Percentiles rank a stretch among this genome's conserved stretches.
Conservation (phyloP, 2,888 invertebrate species). For the Myathropa florea region DNA sequence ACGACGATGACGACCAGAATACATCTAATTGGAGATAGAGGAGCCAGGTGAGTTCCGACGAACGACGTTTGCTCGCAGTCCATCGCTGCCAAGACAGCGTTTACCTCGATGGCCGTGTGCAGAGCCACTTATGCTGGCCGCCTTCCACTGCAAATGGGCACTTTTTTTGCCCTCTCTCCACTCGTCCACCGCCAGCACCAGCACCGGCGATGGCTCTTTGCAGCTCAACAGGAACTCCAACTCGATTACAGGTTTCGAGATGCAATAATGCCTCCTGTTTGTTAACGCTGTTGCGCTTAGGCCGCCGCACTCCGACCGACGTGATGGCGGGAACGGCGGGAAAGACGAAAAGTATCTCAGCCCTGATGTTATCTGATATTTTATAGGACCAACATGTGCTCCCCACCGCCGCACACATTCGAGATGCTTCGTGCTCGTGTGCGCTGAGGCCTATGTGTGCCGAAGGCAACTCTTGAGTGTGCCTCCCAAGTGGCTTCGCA, state of each 20-base stretch:
- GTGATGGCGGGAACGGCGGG: not conserved
- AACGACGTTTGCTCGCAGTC: not conserved
- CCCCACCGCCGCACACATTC: not conserved
- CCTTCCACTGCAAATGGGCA: slow-evolving; percentile 15
- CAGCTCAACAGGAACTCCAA: slow-evolving; percentile 21
- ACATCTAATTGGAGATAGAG: slow-evolving; percentile 34
- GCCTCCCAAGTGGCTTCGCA: slow-evolving; percentile 42
- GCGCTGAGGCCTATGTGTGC: not conserved
- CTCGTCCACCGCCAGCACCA: slow-evolving; percentile 1
- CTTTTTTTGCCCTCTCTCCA: not conserved
- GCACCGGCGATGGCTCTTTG: not conserved
- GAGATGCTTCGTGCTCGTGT: not conserved
- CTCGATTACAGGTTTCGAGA: slow-evolving; percentile 52
- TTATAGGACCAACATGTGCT: slow-evolving; percentile 51
- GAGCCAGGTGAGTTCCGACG: slow-evolving; percentile 36
- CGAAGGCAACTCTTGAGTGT: slow-evolving; percentile 5
- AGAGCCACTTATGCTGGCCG: slow-evolving; percentile 27
- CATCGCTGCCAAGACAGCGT: slow-evolving; percentile 17
- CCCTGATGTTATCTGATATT: slow-evolving; percentile 46
- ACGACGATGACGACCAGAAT: slow-evolving; percentile 17
- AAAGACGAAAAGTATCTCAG: slow-evolving; percentile 44
- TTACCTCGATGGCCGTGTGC: slow-evolving; percentile 6
- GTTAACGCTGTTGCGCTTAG: slow-evolving; percentile 32
- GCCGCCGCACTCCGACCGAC: slow-evolving; percentile 4
- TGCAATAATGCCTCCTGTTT: slow-evolving; percentile 51